Percentiles rank a stretch among this genome's conserved stretches.
These are phyloP conservation scores for Ditylenchus weischeri DNA, from an alignment of 2,888 invertebrate species.

Conservation along the genomic window DNA sequence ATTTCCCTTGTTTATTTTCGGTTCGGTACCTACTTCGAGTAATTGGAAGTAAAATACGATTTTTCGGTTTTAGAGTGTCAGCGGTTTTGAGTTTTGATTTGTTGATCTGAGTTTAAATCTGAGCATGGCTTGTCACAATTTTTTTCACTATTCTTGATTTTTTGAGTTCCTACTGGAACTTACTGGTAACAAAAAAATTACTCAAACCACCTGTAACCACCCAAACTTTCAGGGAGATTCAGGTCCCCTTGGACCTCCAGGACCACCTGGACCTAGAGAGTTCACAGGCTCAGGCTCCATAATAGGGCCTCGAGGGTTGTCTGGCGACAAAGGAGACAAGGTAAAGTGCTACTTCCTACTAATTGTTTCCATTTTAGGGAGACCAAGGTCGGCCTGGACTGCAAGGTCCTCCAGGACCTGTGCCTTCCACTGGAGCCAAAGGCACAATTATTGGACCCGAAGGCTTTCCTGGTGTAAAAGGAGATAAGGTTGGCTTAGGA, in stretches of 20 bases:
- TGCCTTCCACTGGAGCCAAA: constrained; percentile 48
- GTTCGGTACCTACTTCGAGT: too few species aligned
- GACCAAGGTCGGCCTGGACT: constrained; percentile 47
- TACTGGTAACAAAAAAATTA: too few species aligned
- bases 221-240: constrained; percentile 47
- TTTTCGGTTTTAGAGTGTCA: too few species aligned
- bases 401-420: constrained; percentile 54
- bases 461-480: constrained; percentile 69
- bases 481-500: constrained; percentile 61
- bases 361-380: constrained; percentile 39
- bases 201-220: neutral
- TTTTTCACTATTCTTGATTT: too few species aligned
- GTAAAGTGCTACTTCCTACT: constrained; percentile 26
- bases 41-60: too few species aligned
- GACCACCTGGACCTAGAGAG: constrained; percentile 52
- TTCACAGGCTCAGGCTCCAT: constrained; percentile 52
- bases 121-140: too few species aligned
- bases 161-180: too few species aligned
- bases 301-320: constrained; percentile 59
- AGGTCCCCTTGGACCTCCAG: constrained; percentile 47
- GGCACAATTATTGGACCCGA: constrained; percentile 56
- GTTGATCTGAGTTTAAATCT: too few species aligned
- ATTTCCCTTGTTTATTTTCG: too few species aligned
- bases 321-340: constrained; percentile 71
- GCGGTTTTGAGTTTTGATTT: too few species aligned